Conservation (phyloP, 1,140 invertebrate species). For the Periplaneta americana region DNA sequence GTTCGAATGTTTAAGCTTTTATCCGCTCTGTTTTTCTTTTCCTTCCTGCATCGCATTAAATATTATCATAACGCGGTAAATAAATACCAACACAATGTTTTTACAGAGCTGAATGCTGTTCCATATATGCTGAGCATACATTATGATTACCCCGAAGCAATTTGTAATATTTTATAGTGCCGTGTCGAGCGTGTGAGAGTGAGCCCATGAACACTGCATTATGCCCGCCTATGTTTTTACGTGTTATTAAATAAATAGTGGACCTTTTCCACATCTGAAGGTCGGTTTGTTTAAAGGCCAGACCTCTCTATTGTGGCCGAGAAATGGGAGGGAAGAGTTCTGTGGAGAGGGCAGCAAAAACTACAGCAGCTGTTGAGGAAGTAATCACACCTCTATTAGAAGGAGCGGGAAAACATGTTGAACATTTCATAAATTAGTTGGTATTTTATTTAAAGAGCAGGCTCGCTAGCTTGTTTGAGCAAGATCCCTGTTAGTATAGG, state of each 20-base stretch:
- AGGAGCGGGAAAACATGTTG: not conserved
- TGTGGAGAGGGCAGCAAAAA: too few species aligned
- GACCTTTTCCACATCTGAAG: not conserved
- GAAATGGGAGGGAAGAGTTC: not conserved
- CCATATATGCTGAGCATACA: not conserved
- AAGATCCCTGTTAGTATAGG: not conserved
- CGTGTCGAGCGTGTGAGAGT: not conserved
- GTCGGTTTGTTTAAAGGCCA: not conserved
- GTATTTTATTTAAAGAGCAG: not conserved
- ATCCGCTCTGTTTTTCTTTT: not conserved
- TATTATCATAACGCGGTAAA: not conserved
- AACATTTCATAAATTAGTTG: not conserved
- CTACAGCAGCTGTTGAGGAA: not conserved
- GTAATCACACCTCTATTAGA: not conserved
- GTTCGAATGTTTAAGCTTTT: too few species aligned
- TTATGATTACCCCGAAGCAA: not conserved
- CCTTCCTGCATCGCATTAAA: not conserved
- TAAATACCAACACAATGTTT: not conserved
- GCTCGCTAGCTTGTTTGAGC: not conserved
- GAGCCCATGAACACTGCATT: not conserved
- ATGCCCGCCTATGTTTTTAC: not conserved
- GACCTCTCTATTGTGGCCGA: not conserved
- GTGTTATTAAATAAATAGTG: not conserved
- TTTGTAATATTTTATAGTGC: not conserved
- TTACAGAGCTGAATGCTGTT: not conserved